These are phyloP conservation scores for Drosophila takahashii DNA, from an alignment of 1,140 invertebrate species.

Conservation along the genomic window DNA sequence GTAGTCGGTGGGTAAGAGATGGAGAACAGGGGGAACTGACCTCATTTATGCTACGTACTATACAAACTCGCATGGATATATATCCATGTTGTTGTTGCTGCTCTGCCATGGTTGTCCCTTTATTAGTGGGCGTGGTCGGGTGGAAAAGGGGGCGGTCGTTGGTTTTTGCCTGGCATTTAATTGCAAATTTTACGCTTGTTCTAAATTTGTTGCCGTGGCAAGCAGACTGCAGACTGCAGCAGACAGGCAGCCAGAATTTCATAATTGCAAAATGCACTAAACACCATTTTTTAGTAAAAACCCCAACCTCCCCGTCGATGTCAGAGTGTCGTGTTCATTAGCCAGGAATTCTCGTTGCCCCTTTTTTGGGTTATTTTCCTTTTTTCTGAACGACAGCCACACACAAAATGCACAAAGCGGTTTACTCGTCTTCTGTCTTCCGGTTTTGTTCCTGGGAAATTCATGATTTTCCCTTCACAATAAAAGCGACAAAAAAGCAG, in stretches of 20 bases:
- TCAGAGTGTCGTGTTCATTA: slow-evolving; percentile 61
- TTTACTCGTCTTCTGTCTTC: slow-evolving; percentile 26
- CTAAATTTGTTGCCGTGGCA: slow-evolving; percentile 54
- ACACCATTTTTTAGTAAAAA: neutral
- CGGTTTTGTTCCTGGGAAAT: slow-evolving; percentile 30
- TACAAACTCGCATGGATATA: neutral
- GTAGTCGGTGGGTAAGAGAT: slow-evolving; percentile 8
- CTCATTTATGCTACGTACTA: slow-evolving; percentile 51
- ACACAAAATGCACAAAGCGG: slow-evolving; percentile 51
- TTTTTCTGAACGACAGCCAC: slow-evolving; percentile 26
- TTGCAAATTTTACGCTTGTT: slow-evolving; percentile 76
- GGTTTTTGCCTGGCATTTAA: slow-evolving; percentile 59
- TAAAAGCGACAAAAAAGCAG: slow-evolving; percentile 19
- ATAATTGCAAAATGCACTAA: slow-evolving; percentile 76
- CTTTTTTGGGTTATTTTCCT: neutral
- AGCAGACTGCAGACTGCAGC: slow-evolving; percentile 4
- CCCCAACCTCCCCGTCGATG: neutral
- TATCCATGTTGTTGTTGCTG: slow-evolving; percentile 2
- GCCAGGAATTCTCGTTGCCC: slow-evolving; percentile 20
- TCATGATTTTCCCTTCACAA: slow-evolving; percentile 22
- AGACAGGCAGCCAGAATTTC: slow-evolving; percentile 40
- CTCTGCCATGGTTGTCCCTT: slow-evolving; percentile 8
- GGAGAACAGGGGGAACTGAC: slow-evolving; percentile 54
- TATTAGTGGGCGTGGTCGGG: slow-evolving; percentile 45
- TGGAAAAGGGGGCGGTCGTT: neutral